Evolutionary conservation across 2,113 vertebrate genomes (phyloP).

Genomic region (Podiceps cristatus): DNA sequence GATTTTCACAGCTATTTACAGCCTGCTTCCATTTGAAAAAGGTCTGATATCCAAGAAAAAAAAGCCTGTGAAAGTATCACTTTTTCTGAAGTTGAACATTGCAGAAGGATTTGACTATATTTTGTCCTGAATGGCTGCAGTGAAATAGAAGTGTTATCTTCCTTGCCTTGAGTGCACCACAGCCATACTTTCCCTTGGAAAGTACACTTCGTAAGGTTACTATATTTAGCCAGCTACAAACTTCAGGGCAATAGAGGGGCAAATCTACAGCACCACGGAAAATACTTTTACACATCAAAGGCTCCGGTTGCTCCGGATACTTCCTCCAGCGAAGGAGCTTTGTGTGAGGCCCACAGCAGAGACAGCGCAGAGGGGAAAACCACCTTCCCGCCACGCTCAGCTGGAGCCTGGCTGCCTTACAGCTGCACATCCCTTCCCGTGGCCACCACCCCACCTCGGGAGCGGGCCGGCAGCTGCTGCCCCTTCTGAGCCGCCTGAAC

Average conservation of each 20-base stretch:
- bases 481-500: not conserved
- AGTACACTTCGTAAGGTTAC: not conserved
- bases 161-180: rapidly evolving
- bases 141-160: not conserved
- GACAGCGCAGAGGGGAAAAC: not conserved
- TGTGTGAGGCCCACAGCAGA: not conserved
- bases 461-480: not conserved
- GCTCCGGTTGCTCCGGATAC: not conserved
- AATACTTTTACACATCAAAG: rapidly evolving
- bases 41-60: not conserved
- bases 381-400: rapidly evolving
- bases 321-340: rapidly evolving
- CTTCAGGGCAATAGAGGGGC: not conserved
- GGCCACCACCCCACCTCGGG: not conserved
- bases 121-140: not conserved
- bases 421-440: not conserved
- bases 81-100: not conserved
- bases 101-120: not conserved
- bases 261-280: not conserved
- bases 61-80: not conserved
- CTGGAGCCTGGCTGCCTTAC: not conserved
- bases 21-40: not conserved
- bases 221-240: not conserved
- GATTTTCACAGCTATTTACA: constrained; percentile 42
- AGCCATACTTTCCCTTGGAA: rapidly evolving